A percentile compares a stretch with the other conserved stretches of the same genome.
phyloP scores from a whole-genome alignment of 2,888 invertebrate species.

The Coleophora deauratella region DNA sequence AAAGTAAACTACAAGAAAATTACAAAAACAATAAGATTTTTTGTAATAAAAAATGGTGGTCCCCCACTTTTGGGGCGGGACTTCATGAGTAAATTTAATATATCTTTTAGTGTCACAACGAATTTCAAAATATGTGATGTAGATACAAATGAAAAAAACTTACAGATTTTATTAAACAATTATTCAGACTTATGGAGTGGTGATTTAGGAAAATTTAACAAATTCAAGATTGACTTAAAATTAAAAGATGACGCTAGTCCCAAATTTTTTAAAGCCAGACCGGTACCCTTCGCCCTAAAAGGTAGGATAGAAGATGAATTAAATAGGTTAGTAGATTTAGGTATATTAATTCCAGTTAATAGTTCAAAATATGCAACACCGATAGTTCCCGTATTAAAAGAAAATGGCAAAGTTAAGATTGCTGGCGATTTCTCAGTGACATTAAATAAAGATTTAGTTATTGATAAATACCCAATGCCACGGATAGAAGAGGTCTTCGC shows the following conservation, averaged over 20 bases:
- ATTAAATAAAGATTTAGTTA: neutral
- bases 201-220: neutral
- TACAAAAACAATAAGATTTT: constrained; percentile 1
- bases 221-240: neutral
- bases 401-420: neutral
- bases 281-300: constrained; percentile 1
- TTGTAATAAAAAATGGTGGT: constrained; percentile 2
- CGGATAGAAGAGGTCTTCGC: constrained; percentile 4
- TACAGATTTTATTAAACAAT: neutral
- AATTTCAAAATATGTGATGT: too few relatives aligned
- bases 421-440: constrained; percentile 2
- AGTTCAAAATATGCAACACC: constrained; percentile 2
- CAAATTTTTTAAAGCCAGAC: constrained; percentile 2
- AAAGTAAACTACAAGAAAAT: too few relatives aligned
- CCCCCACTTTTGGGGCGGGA: constrained; percentile 4
- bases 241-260: constrained; percentile 1
- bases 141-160: neutral
- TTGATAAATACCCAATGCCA: constrained; percentile 3
- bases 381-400: neutral
- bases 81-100: constrained; percentile 3
- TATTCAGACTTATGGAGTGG: neutral
- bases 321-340: constrained; percentile 1
- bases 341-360: constrained; percentile 1
- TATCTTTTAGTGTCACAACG: neutral
- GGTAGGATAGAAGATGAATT: constrained; percentile 1